Evolutionary conservation across 2,888 invertebrate genomes (phyloP), one percentile per base, ranked within the genome.

Genomic region (Halictus quadricinctus): DNA sequence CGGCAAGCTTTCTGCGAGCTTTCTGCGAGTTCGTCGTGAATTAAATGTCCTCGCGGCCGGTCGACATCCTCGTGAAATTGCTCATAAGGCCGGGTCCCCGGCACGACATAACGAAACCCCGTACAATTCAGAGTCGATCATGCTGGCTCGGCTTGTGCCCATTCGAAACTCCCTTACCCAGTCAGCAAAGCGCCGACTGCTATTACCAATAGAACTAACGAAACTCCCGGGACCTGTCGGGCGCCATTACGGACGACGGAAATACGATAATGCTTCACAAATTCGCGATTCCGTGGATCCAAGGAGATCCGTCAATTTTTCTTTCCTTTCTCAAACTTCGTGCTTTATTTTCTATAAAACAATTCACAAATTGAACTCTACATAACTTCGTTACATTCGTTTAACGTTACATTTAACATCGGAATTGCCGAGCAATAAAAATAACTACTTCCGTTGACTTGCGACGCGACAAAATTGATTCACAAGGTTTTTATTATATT

Each of bases 151-250:
- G 78, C 72, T 58, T 58, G 78, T 29, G 18, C 78, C 84, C 25
- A 54, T 81, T 84, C 84, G 58, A 69, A 88, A 84, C 73, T 84
- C 87, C 82, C 84, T 80, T 82, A 86, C 83, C 80, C 81, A 77
- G 76, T 73, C 84, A 76, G 75, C 82, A 60, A 60, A 75, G 70
- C 85, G 83, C 79, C 73, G 76, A 83, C 75, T 81, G 76, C 82
- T 77, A 86, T 88, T 86, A 54, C 81, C 77, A 72, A 72, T 76
- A 72, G 81, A 86, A 80, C 83, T 86, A 88, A 88, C 88, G 79
- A 82, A 84, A 69, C 84, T 82, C 82, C 25, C 36, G 83, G 88
- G 84, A 80, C 70, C n/a, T 72, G 36, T 72, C 74, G 36, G 79
- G 76, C 64, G 84, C 88, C 85, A 81, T 81, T 79, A 60, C 80